A percentile compares a stretch with the other conserved stretches of the same genome.
phyloP scores from a whole-genome alignment of 1,140 invertebrate species.

The Planococcus citri region DNA sequence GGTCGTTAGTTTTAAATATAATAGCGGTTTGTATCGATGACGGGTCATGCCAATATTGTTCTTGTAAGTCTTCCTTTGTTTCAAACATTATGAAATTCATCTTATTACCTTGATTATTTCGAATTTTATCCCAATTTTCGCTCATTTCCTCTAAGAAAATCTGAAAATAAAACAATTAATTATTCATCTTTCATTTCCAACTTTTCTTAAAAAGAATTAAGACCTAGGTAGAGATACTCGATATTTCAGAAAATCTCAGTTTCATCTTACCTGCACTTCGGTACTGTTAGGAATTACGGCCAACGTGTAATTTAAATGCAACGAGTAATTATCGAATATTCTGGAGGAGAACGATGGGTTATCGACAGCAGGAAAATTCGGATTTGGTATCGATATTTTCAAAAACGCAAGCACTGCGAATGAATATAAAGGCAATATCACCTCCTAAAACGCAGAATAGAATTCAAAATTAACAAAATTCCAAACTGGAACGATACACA shows the following conservation, averaged over 20 bases:
- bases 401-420: conserved; percentile 55
- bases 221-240: neutral
- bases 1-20: conserved; percentile 45
- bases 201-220: neutral
- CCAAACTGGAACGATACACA: conserved; percentile 14
- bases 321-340: conserved; percentile 45
- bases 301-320: conserved; percentile 46
- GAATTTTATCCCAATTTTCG: conserved; percentile 23
- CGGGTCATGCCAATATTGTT: conserved; percentile 52
- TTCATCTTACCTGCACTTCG: conserved; percentile 42
- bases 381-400: conserved; percentile 56
- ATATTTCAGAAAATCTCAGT: too few relatives aligned
- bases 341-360: conserved; percentile 40
- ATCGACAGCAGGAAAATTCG: conserved; percentile 53
- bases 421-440: conserved; percentile 57
- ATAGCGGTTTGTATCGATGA: conserved; percentile 50
- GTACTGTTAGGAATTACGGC: conserved; percentile 53
- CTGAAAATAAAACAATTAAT: conserved; percentile 34
- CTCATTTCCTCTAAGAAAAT: conserved; percentile 50
- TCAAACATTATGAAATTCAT: conserved; percentile 50
- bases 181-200: neutral
- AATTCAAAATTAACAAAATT: conserved; percentile 23
- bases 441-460: conserved; percentile 49
- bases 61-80: conserved; percentile 50
- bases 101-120: conserved; percentile 14